phyloP scores from a whole-genome alignment of 2,888 invertebrate genomes.

The Pseudoips prasinana region DNA sequence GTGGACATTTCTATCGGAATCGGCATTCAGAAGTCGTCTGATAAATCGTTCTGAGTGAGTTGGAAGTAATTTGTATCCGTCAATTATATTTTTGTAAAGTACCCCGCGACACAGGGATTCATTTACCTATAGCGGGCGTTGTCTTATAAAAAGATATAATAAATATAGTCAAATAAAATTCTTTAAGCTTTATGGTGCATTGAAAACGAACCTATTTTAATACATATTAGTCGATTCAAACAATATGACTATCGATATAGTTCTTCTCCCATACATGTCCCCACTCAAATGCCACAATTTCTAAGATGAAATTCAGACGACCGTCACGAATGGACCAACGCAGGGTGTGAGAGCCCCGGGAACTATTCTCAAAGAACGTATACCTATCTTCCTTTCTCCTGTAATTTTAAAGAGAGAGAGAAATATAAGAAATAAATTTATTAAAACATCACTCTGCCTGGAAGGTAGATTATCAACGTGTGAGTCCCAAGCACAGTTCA shows the following conservation, averaged over 20 bases:
- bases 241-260: neutral
- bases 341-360: slow-evolving; percentile 39
- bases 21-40: too few species aligned
- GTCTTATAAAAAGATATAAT: too few species aligned
- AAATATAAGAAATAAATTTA: slow-evolving; percentile 46
- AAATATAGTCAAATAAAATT: too few species aligned
- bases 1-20: too few species aligned
- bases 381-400: slow-evolving; percentile 24
- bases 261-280: neutral
- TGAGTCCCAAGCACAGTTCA: slow-evolving; percentile 58
- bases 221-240: too few species aligned
- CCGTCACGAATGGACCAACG: slow-evolving; percentile 59
- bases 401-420: slow-evolving; percentile 37
- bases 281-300: slow-evolving; percentile 43
- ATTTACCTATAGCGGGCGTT: too few species aligned
- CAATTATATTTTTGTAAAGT: too few species aligned
- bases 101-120: too few species aligned
- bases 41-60: too few species aligned
- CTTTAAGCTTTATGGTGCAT: too few species aligned
- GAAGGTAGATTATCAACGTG: slow-evolving; percentile 67
- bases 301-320: slow-evolving; percentile 59
- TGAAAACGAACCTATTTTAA: too few species aligned
- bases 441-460: slow-evolving; percentile 58
- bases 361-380: slow-evolving; percentile 36
- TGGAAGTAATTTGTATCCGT: too few species aligned